A percentile compares a stretch with the other conserved stretches of the same genome.
Evolutionary conservation across 2,888 invertebrate species (phyloP).

Genomic region (Branchellion lobata): DNA sequence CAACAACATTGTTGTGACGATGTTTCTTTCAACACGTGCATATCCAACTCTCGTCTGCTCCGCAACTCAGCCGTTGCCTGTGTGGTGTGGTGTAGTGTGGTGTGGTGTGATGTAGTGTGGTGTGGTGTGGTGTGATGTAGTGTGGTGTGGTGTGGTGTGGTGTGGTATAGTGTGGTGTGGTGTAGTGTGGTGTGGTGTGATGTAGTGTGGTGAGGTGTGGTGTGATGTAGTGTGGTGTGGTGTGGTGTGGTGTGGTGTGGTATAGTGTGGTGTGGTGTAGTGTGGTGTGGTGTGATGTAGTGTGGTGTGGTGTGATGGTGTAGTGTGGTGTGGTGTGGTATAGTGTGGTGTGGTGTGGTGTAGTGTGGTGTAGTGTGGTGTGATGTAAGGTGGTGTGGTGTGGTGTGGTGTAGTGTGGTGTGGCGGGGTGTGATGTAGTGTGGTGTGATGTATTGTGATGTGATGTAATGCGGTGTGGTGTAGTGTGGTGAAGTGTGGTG

Average conservation of each 20-base stretch:
- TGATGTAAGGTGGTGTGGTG: too few species aligned
- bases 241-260: neutral
- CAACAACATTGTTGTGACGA: neutral
- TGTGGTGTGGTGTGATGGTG: neutral
- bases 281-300: neutral
- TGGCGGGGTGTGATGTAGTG: too few species aligned
- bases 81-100: conserved; percentile 1
- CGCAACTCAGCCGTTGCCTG: neutral
- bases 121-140: neutral
- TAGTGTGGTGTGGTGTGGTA: neutral
- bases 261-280: neutral
- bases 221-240: neutral
- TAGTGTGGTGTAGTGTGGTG: too few species aligned
- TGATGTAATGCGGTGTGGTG: too few species aligned
- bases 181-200: neutral
- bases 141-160: neutral
- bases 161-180: neutral
- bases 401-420: too few species aligned
- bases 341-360: neutral
- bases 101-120: neutral
- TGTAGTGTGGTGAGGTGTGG: neutral
- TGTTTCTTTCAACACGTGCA: neutral
- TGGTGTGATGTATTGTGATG: too few species aligned
- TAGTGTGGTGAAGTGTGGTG: too few species aligned
- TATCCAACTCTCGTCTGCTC: neutral